Evolutionary conservation across 2,888 invertebrate species (phyloP).

Genomic region (Amphipyra berbera): DNA sequence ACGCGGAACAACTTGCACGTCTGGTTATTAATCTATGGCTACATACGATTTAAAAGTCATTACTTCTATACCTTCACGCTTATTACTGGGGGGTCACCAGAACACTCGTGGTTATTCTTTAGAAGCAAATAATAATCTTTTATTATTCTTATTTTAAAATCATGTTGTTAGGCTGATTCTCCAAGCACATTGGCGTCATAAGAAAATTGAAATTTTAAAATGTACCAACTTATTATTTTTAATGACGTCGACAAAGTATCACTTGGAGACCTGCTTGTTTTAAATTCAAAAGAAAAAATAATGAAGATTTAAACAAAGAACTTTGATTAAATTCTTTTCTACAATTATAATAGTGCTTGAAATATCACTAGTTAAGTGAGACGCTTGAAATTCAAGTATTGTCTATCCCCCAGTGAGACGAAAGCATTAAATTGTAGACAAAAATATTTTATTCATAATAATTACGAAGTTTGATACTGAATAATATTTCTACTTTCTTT

Average conservation of each 20-base stretch:
- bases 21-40: slow-evolving; percentile 33
- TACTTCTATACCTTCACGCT: slow-evolving; percentile 19
- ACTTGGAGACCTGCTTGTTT: no score
- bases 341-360: slow-evolving; percentile 29
- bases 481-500: slow-evolving; percentile 1
- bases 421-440: slow-evolving; percentile 34
- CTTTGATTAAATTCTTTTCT: background rate
- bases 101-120: no score
- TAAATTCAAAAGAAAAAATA: no score
- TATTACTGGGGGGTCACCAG: slow-evolving; percentile 1
- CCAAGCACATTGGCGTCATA: no score
- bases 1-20: slow-evolving; percentile 42
- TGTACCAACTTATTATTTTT: no score
- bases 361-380: slow-evolving; percentile 30
- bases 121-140: no score
- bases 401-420: slow-evolving; percentile 21
- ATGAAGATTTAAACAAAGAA: background rate
- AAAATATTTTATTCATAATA: slow-evolving; percentile 28
- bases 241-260: no score
- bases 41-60: slow-evolving; percentile 30
- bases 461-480: background rate
- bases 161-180: no score
- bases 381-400: slow-evolving; percentile 32
- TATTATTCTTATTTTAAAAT: no score
- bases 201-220: no score